Evolutionary conservation across 2,797 vertebrate genomes (phyloP), one percentile per base, ranked within the genome.

Genomic region (Crax fasciolata): DNA sequence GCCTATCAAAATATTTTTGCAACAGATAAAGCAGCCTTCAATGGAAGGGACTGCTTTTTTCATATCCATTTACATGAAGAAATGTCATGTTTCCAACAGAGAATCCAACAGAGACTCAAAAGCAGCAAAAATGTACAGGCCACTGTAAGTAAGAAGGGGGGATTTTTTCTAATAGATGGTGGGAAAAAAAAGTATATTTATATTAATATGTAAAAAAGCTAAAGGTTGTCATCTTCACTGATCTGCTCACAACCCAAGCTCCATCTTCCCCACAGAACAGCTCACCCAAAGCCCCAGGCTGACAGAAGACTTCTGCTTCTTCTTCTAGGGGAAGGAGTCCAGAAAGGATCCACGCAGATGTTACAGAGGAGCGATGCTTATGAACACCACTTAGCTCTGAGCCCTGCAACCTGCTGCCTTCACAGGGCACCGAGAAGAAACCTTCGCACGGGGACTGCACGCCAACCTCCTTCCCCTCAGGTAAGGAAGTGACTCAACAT

Each of bases 311-410:
- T 87, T 72, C 54, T 9, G 43, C 8, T 18, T 49, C 30, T 41
- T 76, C 19, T 58, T 30, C 49, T 13, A 6, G 12, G 8, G 30
- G 49, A 83, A 87, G 28, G 43, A 32, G 46, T 13, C 32, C 19
- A 13, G 58, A 25, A 48, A 39, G 30, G 1, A 59, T 35, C 72
- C 49, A 25, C 0, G 0, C 2, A 51, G 32, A 48, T 17, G 24
- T 5, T n/a, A 25, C 16, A 62, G 28, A 55, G 24, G 24, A 75
- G 41, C 2, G 1, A 43, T 46, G 72, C 15, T 65, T 82, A 55
- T 17, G 32, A 68, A 82, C 77, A 75, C n/a, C 38, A 84, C 51
- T 9, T 35, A 46, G 54, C 21, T 43, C 63, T 51, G 62, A 67
- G 62, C 52, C 46, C 32, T 38, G 30, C 70, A 81, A 73, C 48